A percentile compares a stretch with the other conserved stretches of the same genome.
Conservation (phyloP, 2,113 vertebrate species). For the Ondatra zibethicus region DNA sequence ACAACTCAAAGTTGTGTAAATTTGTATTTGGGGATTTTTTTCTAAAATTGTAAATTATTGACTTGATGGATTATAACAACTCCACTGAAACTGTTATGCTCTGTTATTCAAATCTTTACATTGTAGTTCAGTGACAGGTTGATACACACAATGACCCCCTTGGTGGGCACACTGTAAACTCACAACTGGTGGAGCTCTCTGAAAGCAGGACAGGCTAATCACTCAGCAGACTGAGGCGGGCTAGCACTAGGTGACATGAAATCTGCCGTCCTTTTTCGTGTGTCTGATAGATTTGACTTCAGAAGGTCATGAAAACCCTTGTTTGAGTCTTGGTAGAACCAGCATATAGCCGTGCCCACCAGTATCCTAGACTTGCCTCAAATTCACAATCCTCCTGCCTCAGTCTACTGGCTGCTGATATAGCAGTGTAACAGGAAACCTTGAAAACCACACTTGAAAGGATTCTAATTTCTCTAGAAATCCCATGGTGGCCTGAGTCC, state of each 20-base stretch:
- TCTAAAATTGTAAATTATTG: constrained; percentile 81
- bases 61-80: constrained; percentile 78
- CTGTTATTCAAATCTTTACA: constrained; percentile 76
- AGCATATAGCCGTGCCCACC: neutral
- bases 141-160: constrained; percentile 60
- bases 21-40: constrained; percentile 76
- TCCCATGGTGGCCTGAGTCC: neutral
- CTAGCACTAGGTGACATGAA: neutral
- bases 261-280: too few relatives aligned
- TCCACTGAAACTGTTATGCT: constrained; percentile 78
- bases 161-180: constrained; percentile 20
- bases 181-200: neutral
- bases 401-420: neutral
- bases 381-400: neutral
- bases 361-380: neutral
- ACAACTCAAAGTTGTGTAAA: constrained; percentile 79
- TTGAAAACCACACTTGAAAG: neutral
- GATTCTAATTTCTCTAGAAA: neutral
- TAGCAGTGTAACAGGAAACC: neutral
- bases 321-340: neutral
- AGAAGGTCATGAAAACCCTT: neutral
- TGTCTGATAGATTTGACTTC: neutral
- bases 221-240: neutral
- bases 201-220: neutral
- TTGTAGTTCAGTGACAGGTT: constrained; percentile 73